Base-by-base conservation (phyloP, 30 jellyfish, hydroid and myxozoan species). In the Mastigias papua region DNA sequence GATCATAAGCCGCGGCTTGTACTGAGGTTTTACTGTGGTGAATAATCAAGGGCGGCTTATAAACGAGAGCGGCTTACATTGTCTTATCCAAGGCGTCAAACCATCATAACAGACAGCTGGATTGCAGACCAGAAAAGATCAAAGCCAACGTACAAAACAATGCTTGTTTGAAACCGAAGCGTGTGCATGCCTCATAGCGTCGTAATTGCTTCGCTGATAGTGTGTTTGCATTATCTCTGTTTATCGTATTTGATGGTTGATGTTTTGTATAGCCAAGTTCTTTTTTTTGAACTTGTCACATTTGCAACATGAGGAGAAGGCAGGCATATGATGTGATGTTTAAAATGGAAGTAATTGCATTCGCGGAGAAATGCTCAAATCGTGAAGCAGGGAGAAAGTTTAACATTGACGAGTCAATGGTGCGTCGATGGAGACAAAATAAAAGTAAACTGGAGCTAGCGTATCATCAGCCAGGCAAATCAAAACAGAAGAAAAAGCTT, bases 391-490 rank as follows among this genome's bases (percentile, higher is more conserved):
- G 67, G 9, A 31, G 84, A 31, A 15, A 33, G 67, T 72, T 72
- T 27, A n/a, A 6, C 6, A 23, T 72, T 27, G 84, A 72, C 66
- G 84, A 72, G 84, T 30, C 67, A 10, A 30, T 72, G 84, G 84
- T 72, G 9, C 84, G 84, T n/a, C 65, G 84, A 9, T 72, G 84
- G 84, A 72, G 84, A 35, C 48, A 72, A 28, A 72, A 72, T 69
- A 72, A 72, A 33, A 34, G 62, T 11, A 31, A 72, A 37, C 84
- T 72, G 65, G 84, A 29, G 26, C 26, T 2, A 37, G 67, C 31
- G 17, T 72, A 32, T 13, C 64, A 21, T 28, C 48, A 68, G 21
- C 48, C 48, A 68, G n/a, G 15, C 13, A 11, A 19, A 32, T 64
- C 80, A 32, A 68, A 33, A 22, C 17, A 64, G 25, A 68, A 68